Base-by-base conservation (phyloP, 1,140 invertebrate species). In the Ooceraea biroi region DNA sequence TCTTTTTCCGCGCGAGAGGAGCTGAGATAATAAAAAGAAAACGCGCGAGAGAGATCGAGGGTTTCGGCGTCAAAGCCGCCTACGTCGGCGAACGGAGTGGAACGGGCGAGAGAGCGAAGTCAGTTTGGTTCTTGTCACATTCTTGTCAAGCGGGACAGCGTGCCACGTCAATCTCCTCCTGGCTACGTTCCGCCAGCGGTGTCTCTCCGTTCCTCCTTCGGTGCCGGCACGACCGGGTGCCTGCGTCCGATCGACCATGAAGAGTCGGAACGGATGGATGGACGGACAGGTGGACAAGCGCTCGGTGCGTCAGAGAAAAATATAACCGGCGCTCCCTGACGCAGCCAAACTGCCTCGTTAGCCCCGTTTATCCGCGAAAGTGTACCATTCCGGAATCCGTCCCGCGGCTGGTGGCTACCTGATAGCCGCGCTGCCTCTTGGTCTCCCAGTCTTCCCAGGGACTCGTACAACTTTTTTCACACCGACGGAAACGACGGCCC, bases 291-390 rank as follows among this genome's bases (percentile, higher is more conserved):
- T 83, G 87, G 87, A 93, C 93, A 94, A 92, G 89, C 91, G 89
- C 89, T 91, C 91, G 93, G 94, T 94, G 92, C 93, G 93, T 94
- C 93, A 93, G 92, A 94, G 93, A 94, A 93, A 94, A 94, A 94
- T 94, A 94, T 94, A 94, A 94, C 93, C 93, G 86, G 82, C 83
- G 60, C 60, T 80, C 88, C 88, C 89, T 91, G 89, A 92, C 91
- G 91, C 91, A 91, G 90, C 90, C 90, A 87, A 93, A 92, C 92
- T 93, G 92, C 93, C 93, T 94, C 94, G 93, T 94, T 94, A 94
- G 93, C 92, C 89, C 85, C 89, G 90, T 91, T 93, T 92, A 94
- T 91, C 91, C 90, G 91, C 89, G 84, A 91, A 94, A 85, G 58
- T 83, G 76, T 55, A 84, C 65, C 82, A 58, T 83, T 77, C 25